Percentiles rank a stretch among this genome's conserved stretches.
These are phyloP conservation scores for Anarhynchus alexandrinus DNA, from an alignment of 2,113 vertebrate species.

Conservation along the genomic window DNA sequence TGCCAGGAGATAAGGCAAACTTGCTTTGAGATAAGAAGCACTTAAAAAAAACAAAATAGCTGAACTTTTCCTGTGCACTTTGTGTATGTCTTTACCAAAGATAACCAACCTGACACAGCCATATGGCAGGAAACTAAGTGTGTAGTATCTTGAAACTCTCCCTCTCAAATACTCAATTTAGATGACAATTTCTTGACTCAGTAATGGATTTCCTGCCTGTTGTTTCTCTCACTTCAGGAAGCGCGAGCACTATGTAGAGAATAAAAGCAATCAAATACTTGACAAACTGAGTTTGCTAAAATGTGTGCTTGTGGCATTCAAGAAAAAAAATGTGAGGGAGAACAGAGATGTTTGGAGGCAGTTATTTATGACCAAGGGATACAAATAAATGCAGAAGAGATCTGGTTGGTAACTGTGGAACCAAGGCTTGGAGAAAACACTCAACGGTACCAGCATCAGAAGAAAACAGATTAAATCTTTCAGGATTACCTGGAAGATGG, in stretches of 20 bases:
- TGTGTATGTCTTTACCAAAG: not conserved
- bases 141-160: not conserved
- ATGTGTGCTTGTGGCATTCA: not conserved
- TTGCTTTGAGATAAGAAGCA: not conserved
- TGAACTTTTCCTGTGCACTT: not conserved
- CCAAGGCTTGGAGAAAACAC: not conserved
- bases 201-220: not conserved
- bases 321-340: not conserved
- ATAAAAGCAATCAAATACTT: not conserved
- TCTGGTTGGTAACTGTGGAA: not conserved
- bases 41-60: not conserved
- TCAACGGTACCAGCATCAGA: not conserved
- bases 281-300: not conserved
- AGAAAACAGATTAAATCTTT: not conserved
- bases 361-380: not conserved
- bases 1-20: not conserved
- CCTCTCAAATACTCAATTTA: not conserved
- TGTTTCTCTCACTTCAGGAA: slow-evolving; percentile 2
- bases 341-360: not conserved
- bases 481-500: not conserved
- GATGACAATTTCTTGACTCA: not conserved
- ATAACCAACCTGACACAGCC: not conserved
- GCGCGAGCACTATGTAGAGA: not conserved
- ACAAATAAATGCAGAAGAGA: not conserved
- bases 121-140: slow-evolving; percentile 7